Evolutionary conservation across 53 echinoderm and acorn worm genomes (phyloP), one percentile per base, ranked within the genome.

Genomic region (Glandiceps talaboti): DNA sequence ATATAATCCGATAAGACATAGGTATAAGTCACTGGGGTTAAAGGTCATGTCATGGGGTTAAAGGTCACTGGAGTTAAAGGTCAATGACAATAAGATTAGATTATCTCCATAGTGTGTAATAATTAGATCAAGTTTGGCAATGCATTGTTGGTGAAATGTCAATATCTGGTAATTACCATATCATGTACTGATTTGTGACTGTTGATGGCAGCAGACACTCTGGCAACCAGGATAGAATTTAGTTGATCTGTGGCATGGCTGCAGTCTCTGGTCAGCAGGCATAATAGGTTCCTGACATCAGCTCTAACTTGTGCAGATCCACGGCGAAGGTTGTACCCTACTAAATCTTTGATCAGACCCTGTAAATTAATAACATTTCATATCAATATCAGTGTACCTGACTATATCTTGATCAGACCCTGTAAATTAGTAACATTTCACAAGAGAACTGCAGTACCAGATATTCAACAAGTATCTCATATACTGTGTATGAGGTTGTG

Each of bases 391-490:
- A n/a, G n/a, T 95, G 85, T 90, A 95, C 79, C 89, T 92, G 0
- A 92, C 95, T 75, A 95, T 77, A 75, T 92, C 92, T 28, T 90
- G 81, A 95, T 92, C 78, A 95, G 77, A 45, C 94, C 94, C 90
- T 94, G 78, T 6, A 33, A 1, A 0, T 27, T 29, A 84, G 29
- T 31, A 29, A 73, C 32, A 82, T 1, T n/a, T n/a, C n/a, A n/a
- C n/a, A n/a, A n/a, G n/a, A n/a, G n/a, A n/a, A n/a, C n/a, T n/a
- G n/a, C n/a, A 92, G 85, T 90, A 95, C 79, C 89, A 92, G 0
- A 92, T n/a, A n/a, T n/a, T n/a, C n/a, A n/a, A n/a, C n/a, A n/a
- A n/a, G n/a, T n/a, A n/a, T n/a, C n/a, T n/a, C n/a, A n/a, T n/a
- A n/a, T n/a, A n/a, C n/a, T n/a, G n/a, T n/a, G n/a, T n/a, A n/a